phyloP scores from a whole-genome alignment of 2,797 vertebrate genomes.

The Furcifer pardalis region DNA sequence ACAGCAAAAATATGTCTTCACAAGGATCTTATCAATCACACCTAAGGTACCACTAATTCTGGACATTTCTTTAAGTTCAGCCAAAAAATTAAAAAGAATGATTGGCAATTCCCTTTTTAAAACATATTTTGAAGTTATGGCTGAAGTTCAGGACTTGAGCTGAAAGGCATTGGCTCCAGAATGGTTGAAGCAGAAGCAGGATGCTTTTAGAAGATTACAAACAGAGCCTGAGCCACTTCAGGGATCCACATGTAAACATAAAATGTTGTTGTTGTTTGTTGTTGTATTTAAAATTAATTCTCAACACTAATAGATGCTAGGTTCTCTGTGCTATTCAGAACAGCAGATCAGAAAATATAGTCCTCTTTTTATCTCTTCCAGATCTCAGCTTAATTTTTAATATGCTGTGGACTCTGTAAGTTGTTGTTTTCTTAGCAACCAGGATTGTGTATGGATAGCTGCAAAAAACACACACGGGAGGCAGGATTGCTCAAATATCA shows the following conservation, averaged over 20 bases:
- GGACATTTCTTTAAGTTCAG: not conserved
- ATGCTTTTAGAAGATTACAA: not conserved
- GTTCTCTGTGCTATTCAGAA: not conserved
- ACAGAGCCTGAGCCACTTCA: not conserved
- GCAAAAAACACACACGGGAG: not conserved
- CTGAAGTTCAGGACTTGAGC: not conserved
- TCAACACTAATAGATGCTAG: fast-evolving
- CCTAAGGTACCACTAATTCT: too few relatives aligned
- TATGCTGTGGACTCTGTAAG: not conserved
- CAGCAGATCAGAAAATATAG: not conserved
- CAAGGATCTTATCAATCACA: too few relatives aligned
- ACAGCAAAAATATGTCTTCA: too few relatives aligned
- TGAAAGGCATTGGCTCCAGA: not conserved
- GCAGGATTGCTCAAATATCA: not conserved
- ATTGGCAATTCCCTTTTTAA: not conserved
- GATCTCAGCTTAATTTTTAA: not conserved
- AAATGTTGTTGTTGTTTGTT: not conserved
- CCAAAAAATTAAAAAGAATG: not conserved
- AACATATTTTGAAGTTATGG: not conserved
- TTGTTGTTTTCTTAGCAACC: not conserved
- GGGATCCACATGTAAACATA: not conserved
- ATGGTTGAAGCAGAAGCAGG: not conserved
- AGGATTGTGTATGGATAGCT: not conserved
- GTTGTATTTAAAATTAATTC: not conserved
- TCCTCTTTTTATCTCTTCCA: not conserved